Evolutionary conservation across 1,140 invertebrate species (phyloP).

Genomic region (Platyscapa corneri): DNA sequence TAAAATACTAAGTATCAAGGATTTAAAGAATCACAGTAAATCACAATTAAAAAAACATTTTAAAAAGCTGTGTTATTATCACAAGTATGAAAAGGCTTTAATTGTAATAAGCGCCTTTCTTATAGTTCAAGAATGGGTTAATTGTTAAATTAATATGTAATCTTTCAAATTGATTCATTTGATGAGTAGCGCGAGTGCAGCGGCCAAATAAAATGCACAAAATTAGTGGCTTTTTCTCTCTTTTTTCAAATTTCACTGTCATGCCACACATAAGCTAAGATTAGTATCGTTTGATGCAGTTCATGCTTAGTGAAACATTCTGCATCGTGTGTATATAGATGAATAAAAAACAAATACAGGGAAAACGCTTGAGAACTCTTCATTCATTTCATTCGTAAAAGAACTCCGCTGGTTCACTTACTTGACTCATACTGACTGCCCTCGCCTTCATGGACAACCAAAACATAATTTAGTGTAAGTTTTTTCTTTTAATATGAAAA

Average conservation of each 20-base stretch:
- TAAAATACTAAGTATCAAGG: neutral
- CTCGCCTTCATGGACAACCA: slow-evolving; percentile 72
- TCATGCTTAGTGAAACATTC: slow-evolving; percentile 49
- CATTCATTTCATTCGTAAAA: slow-evolving; percentile 68
- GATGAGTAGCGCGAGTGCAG: slow-evolving; percentile 9
- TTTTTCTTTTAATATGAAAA: slow-evolving; percentile 46
- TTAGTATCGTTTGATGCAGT: slow-evolving; percentile 49
- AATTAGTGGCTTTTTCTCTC: slow-evolving; percentile 37
- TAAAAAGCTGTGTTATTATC: slow-evolving; percentile 13
- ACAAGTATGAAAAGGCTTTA: slow-evolving; percentile 30
- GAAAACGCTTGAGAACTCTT: slow-evolving; percentile 63
- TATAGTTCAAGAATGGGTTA: slow-evolving; percentile 43
- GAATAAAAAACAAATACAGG: slow-evolving; percentile 51
- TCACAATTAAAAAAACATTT: neutral
- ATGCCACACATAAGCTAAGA: slow-evolving; percentile 49
- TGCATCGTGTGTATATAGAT: slow-evolving; percentile 43
- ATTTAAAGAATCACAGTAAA: slow-evolving; percentile 15
- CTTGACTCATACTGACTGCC: slow-evolving; percentile 72
- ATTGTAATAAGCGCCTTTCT: slow-evolving; percentile 22
- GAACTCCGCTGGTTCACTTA: slow-evolving; percentile 70
- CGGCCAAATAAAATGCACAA: slow-evolving; percentile 40
- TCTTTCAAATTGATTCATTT: slow-evolving; percentile 25
- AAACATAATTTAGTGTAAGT: slow-evolving; percentile 59
- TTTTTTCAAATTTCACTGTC: slow-evolving; percentile 19
- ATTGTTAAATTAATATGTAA: slow-evolving; percentile 30